phyloP scores from a whole-genome alignment of 2,113 vertebrate genomes.

The Anser brachyrhynchus region DNA sequence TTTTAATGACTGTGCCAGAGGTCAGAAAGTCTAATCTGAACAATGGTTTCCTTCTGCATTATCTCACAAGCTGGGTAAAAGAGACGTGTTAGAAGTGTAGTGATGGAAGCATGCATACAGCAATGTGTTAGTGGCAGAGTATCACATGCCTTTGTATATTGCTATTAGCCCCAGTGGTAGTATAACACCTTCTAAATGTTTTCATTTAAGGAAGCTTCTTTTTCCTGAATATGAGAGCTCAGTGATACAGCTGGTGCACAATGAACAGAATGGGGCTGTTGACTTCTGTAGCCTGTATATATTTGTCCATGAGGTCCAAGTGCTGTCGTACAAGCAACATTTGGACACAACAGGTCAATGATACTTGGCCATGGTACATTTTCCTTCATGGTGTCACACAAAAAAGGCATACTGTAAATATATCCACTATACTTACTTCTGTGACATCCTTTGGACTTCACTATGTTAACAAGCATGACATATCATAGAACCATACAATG shows the following conservation, averaged over 20 bases:
- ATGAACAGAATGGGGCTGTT: neutral
- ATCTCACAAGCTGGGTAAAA: neutral
- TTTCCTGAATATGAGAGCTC: neutral
- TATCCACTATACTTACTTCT: neutral
- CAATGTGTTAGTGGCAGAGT: neutral
- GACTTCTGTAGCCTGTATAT: neutral
- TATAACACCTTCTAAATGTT: neutral
- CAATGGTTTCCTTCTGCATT: neutral
- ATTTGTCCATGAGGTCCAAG: neutral
- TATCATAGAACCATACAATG: too few species aligned
- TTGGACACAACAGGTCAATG: neutral
- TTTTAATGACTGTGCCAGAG: neutral
- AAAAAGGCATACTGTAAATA: neutral
- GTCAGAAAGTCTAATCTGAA: neutral
- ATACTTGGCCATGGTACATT: neutral
- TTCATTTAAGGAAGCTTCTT: neutral
- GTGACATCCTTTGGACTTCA: neutral
- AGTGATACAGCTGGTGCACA: neutral
- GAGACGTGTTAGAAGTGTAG: neutral
- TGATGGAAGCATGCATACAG: neutral
- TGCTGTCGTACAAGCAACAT: rapidly evolving
- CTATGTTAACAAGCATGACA: neutral
- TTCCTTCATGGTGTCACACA: neutral
- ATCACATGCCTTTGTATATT: neutral
- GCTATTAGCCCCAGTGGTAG: neutral